Base-by-base conservation (phyloP, 2,797 vertebrate species). In the Stomatorhinus walkeri region DNA sequence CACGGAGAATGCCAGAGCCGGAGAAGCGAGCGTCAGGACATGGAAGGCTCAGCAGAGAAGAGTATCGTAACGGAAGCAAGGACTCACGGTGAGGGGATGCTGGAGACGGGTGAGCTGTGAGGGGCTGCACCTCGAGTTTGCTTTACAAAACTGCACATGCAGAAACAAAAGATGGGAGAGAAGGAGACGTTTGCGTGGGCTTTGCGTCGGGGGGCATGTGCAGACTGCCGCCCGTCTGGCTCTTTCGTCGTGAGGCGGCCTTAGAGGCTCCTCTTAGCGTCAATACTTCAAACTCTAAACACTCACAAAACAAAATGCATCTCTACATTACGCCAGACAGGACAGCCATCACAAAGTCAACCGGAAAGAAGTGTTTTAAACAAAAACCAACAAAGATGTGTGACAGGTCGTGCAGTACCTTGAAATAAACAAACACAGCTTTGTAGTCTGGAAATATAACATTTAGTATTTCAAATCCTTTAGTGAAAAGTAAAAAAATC, bases 21-120 rank as follows among this genome's bases (percentile, higher is more conserved):
- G 81, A 76, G 56, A 86, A 54, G 28, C 9, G 83, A 12, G 40
- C 28, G 36, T 43, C 83, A 43, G 9, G 14, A 87, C 68, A 89
- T 40, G 88, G 16, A 83, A 9, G 49, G 36, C 40, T 24, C 46
- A 79, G 72, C 14, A n/a, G 72, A 19, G 48, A 49, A 86, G 59
- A 93, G 93, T 91, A 95, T 94, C 28, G 89, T 95, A 96, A 96
- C 95, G 95, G 94, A 95, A 96, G 94, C 96, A 93, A 91, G 91
- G 92, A 98, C 98, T 98, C 97, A 98, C 97, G 97, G 97, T 97
- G 97, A 98, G 96, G 96, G 97, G 95, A 97, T 95, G 97, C 97
- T 98, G 97, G 97, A 98, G 97, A 97, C 96, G 95, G 98, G 98
- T 94, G 97, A 97, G 97, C 97, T 97, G 97, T 96, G 96, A 96